These are phyloP conservation scores for Sebastiscus albofasciatus DNA, from an alignment of 2,797 vertebrate species.

Conservation along the genomic window DNA sequence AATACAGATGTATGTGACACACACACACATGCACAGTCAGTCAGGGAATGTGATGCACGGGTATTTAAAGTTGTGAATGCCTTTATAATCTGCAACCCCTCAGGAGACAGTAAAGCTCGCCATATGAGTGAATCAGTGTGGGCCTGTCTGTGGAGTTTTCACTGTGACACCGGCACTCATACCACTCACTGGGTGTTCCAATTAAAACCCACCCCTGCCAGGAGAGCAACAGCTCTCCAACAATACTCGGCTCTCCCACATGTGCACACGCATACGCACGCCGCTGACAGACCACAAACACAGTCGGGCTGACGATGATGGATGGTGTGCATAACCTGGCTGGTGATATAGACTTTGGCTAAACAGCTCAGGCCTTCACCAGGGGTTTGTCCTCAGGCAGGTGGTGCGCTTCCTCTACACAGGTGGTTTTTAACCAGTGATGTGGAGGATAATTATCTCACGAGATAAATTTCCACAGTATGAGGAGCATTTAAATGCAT, in stretches of 20 bases:
- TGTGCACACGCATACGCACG: conserved; percentile 52
- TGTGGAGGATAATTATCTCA: conserved; percentile 61
- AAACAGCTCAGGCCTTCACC: conserved; percentile 76
- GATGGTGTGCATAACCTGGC: conserved; percentile 79
- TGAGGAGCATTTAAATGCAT: neutral
- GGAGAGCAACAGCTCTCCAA: conserved; percentile 77
- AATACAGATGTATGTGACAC: conserved; percentile 44
- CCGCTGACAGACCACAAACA: conserved; percentile 81
- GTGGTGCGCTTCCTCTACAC: conserved; percentile 66
- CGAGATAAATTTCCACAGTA: conserved; percentile 16
- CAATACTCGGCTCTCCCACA: conserved; percentile 68
- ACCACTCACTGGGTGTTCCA: conserved; percentile 84
- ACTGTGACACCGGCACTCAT: conserved; percentile 78
- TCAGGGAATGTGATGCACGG: conserved; percentile 51
- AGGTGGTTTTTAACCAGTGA: conserved; percentile 68
- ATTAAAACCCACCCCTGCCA: conserved; percentile 84
- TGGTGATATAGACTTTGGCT: conserved; percentile 79
- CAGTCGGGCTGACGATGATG: conserved; percentile 79
- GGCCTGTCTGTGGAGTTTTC: conserved; percentile 77
- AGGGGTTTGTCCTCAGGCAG: conserved; percentile 74
- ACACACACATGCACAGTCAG: conserved; percentile 27
- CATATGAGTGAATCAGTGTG: conserved; percentile 77
- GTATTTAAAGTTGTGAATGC: conserved; percentile 77
- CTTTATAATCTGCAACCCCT: conserved; percentile 77
- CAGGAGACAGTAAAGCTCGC: conserved; percentile 70